These are phyloP conservation scores for Callospermophilus lateralis DNA, from an alignment of 2,113 vertebrate genomes.

Conservation along the genomic window DNA sequence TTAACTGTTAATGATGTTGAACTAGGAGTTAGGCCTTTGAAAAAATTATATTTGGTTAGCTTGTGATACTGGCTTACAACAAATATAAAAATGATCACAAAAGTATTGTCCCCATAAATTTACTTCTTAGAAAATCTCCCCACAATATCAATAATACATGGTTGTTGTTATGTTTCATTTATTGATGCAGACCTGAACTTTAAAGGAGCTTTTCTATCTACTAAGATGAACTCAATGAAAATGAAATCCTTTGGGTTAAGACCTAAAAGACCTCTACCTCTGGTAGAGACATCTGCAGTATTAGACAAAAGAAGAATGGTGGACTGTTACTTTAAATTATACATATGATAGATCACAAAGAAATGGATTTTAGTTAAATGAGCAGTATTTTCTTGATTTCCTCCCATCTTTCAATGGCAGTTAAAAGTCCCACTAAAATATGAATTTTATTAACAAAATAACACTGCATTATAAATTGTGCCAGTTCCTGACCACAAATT, in stretches of 20 bases:
- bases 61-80: conserved; percentile 62
- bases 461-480: neutral
- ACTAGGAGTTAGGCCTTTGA: conserved; percentile 72
- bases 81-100: conserved; percentile 73
- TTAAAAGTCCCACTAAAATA: conserved; percentile 26
- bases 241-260: conserved; percentile 81
- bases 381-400: conserved; percentile 63
- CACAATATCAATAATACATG: conserved; percentile 81
- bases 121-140: conserved; percentile 77
- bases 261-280: conserved; percentile 72
- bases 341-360: conserved; percentile 1
- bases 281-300: conserved; percentile 61
- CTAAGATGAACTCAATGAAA: conserved; percentile 83
- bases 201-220: conserved; percentile 75
- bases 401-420: neutral
- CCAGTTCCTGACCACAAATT: conserved; percentile 10
- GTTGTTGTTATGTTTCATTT: conserved; percentile 76
- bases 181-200: conserved; percentile 77
- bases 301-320: conserved; percentile 74
- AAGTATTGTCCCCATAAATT: conserved; percentile 79
- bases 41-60: conserved; percentile 69
- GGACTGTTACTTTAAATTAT: conserved; percentile 51
- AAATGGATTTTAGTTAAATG: conserved; percentile 59
- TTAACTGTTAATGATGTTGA: conserved; percentile 44
- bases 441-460: conserved; percentile 45